Conservation (phyloP, 2,113 vertebrate species). For the Rhegmatorhina hoffmannsi region DNA sequence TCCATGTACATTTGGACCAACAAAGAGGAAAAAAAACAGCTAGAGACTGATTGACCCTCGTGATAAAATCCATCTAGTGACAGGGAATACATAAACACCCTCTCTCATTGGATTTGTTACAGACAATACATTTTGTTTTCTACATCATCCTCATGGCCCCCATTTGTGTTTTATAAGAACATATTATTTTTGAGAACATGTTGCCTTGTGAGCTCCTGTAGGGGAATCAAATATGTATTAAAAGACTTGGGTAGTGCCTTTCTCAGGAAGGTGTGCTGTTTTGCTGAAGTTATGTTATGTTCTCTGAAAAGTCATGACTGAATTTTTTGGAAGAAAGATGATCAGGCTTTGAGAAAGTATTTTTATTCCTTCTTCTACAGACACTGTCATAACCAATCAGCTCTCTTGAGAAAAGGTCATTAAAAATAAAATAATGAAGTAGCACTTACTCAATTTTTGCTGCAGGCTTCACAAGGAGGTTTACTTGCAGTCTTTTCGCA, state of each 20-base stretch:
- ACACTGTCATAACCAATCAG: not conserved
- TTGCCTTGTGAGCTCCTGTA: not conserved
- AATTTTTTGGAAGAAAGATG: not conserved
- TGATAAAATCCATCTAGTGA: not conserved
- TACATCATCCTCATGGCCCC: not conserved
- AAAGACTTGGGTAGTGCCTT: not conserved
- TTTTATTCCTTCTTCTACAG: not conserved
- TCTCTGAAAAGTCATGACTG: not conserved
- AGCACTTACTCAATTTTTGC: constrained; percentile 81
- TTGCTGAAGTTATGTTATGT: not conserved
- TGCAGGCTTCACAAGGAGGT: constrained; percentile 84
- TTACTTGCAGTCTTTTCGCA: constrained; percentile 92
- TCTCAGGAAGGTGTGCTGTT: not conserved
- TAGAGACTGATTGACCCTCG: not conserved
- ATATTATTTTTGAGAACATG: not conserved
- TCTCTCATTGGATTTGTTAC: not conserved
- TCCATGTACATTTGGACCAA: not conserved
- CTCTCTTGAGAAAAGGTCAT: not conserved
- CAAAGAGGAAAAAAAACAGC: not conserved
- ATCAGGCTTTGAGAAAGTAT: not conserved
- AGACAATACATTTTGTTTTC: not conserved
- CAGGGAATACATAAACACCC: not conserved
- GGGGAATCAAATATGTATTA: not conserved
- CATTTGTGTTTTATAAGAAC: not conserved
- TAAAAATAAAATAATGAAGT: not conserved